Base-by-base conservation (phyloP, 2,797 vertebrate genomes). In the Sebastes hopkinsi region DNA sequence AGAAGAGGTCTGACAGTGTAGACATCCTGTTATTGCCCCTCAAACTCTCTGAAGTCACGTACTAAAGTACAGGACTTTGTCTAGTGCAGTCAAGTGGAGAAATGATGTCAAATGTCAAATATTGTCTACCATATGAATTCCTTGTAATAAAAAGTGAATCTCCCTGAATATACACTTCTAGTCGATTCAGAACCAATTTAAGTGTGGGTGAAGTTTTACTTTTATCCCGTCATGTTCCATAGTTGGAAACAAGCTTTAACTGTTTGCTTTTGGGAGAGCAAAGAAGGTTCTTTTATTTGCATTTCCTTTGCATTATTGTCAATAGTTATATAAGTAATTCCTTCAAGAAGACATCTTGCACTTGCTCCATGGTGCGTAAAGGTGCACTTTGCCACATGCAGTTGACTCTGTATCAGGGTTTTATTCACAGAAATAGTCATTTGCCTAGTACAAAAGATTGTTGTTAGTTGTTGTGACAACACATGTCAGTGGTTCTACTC, bases 21-120 rank as follows among this genome's bases (percentile, higher is more conserved):
- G 82, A 79, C 65, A 38, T 77, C 74, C 78, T 83, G 76, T 88
- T 91, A 85, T 32, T 75, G 59, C 14, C 38, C 36, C 60, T 72
- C 25, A 67, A 80, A 65, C 79, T 68, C 42, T 69, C 25, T 56
- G 30, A 85, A 78, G 67, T 61, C 65, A 70, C 30, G 1, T 46
- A 22, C 34, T 56, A 42, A 77, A 78, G 56, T 22, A 25, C 11
- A 20, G 14, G 23, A 71, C 23, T 20, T 77, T 29, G 60, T 30
- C n/a, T 11, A 7, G 16, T 32, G 34, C 25, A 75, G 30, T 32
- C 5, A 42, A 61, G 54, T 42, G 23, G 2, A 84, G 38, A 67
- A 30, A 42, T 60, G 0, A 6, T 42, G 36, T 22, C 20, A 46
- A 30, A 42, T 16, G 25, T 22, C n/a, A 29, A 18, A 38, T 66